phyloP scores from a whole-genome alignment of 1,140 invertebrate genomes.

The Penaeus indicus region DNA sequence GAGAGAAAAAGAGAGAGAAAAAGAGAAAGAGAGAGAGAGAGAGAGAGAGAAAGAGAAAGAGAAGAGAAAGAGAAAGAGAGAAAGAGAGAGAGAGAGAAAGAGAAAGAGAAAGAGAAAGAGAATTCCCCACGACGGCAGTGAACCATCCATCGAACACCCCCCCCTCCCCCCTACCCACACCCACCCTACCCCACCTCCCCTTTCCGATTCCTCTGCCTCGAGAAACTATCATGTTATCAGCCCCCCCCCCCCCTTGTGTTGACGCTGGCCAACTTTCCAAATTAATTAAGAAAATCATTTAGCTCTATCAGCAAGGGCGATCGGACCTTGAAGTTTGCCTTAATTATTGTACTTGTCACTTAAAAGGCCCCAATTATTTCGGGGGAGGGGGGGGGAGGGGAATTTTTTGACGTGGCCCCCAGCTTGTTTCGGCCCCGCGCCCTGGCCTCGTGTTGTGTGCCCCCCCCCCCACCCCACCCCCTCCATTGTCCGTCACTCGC shows the following conservation, averaged over 20 bases:
- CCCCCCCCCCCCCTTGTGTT: slow-evolving; percentile 39
- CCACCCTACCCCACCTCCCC: slow-evolving; percentile 4
- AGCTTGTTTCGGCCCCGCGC: not conserved
- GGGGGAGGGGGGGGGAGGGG: too few relatives aligned
- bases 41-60: too few relatives aligned
- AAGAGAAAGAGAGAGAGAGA: too few relatives aligned
- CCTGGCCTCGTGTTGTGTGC: not conserved
- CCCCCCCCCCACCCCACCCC: not conserved
- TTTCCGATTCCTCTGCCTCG: slow-evolving; percentile 19
- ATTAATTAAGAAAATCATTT: slow-evolving; percentile 64
- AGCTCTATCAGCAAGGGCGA: slow-evolving; percentile 59
- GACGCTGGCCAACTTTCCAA: slow-evolving; percentile 55
- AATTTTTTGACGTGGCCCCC: slow-evolving; percentile 40
- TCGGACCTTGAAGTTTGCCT: slow-evolving; percentile 58
- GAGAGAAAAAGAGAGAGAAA: too few relatives aligned
- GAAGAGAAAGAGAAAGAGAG: too few relatives aligned
- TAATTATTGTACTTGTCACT: slow-evolving; percentile 61
- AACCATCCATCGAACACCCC: not conserved
- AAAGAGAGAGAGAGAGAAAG: too few relatives aligned
- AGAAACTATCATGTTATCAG: slow-evolving; percentile 51
- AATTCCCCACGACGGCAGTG: too few relatives aligned
- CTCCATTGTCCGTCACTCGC: not conserved
- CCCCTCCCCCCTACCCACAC: not conserved
- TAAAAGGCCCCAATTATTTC: slow-evolving; percentile 60
- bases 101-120: too few relatives aligned